Evolutionary conservation across 2,888 invertebrate genomes (phyloP).

Genomic region (Cephus spinipes): DNA sequence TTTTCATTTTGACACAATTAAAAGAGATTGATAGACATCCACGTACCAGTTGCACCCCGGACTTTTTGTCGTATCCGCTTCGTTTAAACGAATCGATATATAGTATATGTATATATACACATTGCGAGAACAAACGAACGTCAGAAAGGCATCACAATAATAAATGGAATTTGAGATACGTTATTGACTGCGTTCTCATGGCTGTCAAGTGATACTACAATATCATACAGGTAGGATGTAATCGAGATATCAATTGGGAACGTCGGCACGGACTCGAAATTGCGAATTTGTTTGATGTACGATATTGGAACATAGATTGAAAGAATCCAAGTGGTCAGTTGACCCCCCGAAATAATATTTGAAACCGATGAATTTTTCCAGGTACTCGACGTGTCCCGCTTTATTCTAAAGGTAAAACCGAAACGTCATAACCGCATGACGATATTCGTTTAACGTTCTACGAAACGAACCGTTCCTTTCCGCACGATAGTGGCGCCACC

Average conservation of each 20-base stretch:
- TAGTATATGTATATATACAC: no score
- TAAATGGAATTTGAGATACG: background rate
- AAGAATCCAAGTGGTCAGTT: background rate
- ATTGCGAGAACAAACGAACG: background rate
- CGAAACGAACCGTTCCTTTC: background rate
- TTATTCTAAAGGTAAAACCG: background rate
- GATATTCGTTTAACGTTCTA: background rate
- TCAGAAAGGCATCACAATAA: background rate
- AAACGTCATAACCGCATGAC: background rate
- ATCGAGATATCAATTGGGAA: background rate
- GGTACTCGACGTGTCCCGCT: background rate
- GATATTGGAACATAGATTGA: background rate
- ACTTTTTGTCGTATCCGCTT: background rate
- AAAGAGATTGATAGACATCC: background rate
- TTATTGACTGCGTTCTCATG: background rate
- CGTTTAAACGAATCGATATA: background rate
- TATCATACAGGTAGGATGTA: background rate
- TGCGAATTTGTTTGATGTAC: background rate
- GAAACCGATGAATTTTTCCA: background rate
- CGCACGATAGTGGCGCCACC: background rate
- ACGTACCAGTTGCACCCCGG: background rate
- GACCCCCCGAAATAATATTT: background rate
- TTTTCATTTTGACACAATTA: background rate
- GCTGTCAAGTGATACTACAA: background rate
- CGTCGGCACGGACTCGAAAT: background rate